Base-by-base conservation (phyloP, 2,113 vertebrate genomes). In the Carassius carassius region DNA sequence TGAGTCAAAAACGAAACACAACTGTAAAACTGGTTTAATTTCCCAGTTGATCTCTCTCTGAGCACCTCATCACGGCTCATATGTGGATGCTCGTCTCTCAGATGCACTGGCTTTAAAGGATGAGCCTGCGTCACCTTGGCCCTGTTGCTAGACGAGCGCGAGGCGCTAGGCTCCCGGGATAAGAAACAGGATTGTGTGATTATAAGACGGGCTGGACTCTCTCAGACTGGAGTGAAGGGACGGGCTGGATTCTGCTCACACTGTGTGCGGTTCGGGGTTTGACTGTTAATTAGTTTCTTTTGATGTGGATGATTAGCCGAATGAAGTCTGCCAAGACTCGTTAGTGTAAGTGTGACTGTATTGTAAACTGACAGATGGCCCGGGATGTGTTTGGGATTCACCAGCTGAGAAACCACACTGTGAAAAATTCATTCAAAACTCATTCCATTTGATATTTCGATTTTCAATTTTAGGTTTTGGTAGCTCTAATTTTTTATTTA, bases 131-230 rank as follows among this genome's bases (percentile, higher is more conserved):
- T 90, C 90, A 92, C 92, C 91, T 93, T 91, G 81, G 82, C 23
- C 88, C 89, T 92, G 94, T 95, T 94, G 93, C 94, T 93, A 93
- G 88, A 93, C 92, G 94, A 94, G 93, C 76, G 72, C 32, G 65
- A 54, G 83, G 90, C 85, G 83, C 90, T 86, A 90, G 86, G 83
- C 6, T 41, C 37, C 5, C 37, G 85, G 84, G 89, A 90, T 89
- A 90, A 92, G 90, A 90, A 90, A 83, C 85, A 41, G 78, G 84
- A 87, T 47, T 87, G 73, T 63, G n/a, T 44, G 72, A 44, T 77
- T 77, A n/a, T 77, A 9, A 69, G 56, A 56, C 14, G 78, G 37
- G 49, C 35, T 60, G 63, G 84, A 70, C 74, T 78, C 76, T 85
- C 76, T 62, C 23, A 44, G 35, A 14, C 83, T 69, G 65, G 69